Conservation (phyloP, 2,888 invertebrate species). For the Hemicrepidius hirtus region DNA sequence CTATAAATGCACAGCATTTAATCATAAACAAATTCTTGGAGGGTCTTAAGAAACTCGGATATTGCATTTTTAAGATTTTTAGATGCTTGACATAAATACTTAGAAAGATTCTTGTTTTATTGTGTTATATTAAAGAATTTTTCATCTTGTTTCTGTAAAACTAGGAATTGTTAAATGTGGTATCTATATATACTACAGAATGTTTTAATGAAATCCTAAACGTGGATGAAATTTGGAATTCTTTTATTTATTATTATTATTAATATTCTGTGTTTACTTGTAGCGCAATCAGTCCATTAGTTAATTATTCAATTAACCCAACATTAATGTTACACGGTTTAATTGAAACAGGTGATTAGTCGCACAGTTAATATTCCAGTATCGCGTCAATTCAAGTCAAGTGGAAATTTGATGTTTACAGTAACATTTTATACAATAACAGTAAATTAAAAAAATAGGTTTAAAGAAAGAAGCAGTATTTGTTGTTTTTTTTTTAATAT, state of each 20-base stretch:
- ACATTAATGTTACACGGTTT: background rate
- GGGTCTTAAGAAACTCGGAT: background rate
- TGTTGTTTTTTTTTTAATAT: no score
- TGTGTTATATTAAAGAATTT: background rate
- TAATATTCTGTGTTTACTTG: background rate
- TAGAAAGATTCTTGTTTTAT: constrained; percentile 3
- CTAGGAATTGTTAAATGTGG: no score
- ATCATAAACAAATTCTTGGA: background rate
- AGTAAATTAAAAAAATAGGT: no score
- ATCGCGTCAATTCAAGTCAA: background rate
- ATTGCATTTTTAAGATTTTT: constrained; percentile 40
- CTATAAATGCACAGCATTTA: constrained; percentile 13
- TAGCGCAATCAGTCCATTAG: background rate
- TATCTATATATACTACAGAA: no score
- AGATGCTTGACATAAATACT: constrained; percentile 6
- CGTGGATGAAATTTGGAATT: no score
- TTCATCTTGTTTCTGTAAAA: no score
- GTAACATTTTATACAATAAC: no score
- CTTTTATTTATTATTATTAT: no score
- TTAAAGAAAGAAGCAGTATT: no score
- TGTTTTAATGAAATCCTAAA: no score
- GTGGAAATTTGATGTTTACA: background rate
- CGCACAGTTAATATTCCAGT: constrained; percentile 1
- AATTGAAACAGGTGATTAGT: background rate
- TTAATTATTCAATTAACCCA: background rate